Base-by-base conservation (phyloP, 2,888 invertebrate species). In the Oscheius onirici region DNA sequence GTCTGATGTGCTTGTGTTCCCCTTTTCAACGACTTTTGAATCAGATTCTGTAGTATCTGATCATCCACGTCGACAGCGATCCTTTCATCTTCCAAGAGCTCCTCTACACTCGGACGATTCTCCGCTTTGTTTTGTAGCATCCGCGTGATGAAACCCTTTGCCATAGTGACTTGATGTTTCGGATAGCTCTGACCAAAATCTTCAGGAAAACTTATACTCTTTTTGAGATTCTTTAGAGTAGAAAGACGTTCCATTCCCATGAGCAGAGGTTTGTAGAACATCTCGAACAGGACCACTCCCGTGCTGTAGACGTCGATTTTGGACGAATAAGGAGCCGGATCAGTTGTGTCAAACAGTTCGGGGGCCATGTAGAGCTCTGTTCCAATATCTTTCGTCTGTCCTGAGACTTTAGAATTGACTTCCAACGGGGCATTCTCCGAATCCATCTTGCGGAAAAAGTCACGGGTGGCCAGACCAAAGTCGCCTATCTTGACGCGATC, bases 401-500 rank as follows among this genome's bases (percentile, higher is more conserved):
- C 73, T 8, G 54, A 41, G 8, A 43, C 41, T 1, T 46, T 28
- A n/a, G 63, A 69, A 24, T 51, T 41, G 28, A 54, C 17, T 20
- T 67, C 67, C 26, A 49, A 20, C 1, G 58, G 43, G 11, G 52
- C 20, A 15, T 26, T 28, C 10, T 26, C 40, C 6, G 43, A 28
- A 13, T 70, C 66, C 57, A 63, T 69, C 51, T 72, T 72, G 3
- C 52, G 54, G 26, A 74, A 26, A 5, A 75, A 63, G 11, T 77
- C 78, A 13, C 74, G 44, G 1, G 85, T 85, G 0, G 97, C 97
- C 2, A 97, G 90, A 15, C 97, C 97, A 88, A 97, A 97, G 89
- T 97, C 97, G 13, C 97, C 97, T 78, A 97, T 97, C 90, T 97
- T 97, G 0, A 95, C 95, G 88, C 95, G 94, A 89, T 96, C 95